Evolutionary conservation across 2,113 vertebrate genomes (phyloP).

Genomic region (Pelmatolapia mariae): DNA sequence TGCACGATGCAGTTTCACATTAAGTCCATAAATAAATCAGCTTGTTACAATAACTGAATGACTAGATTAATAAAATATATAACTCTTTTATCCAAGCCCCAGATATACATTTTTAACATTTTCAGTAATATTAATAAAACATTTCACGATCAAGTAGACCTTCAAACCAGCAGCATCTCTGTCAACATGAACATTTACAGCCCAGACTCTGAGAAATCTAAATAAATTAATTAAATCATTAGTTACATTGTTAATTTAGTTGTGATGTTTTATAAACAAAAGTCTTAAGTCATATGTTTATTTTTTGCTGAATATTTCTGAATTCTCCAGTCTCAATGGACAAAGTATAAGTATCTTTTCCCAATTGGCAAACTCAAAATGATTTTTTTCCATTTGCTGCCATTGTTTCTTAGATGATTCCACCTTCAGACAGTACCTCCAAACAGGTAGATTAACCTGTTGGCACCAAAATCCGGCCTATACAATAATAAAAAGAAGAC

Average conservation of each 20-base stretch:
- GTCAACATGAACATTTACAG: background rate
- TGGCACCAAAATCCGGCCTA: background rate
- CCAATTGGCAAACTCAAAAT: background rate
- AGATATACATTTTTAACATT: background rate
- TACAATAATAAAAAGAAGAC: background rate
- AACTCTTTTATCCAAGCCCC: rapidly evolving
- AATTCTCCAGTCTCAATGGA: background rate
- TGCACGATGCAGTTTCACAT: background rate
- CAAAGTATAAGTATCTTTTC: background rate
- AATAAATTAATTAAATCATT: rapidly evolving
- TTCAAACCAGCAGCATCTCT: background rate
- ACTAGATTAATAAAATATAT: background rate
- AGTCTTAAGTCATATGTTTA: background rate
- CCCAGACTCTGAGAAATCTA: background rate
- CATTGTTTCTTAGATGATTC: background rate
- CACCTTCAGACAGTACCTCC: background rate
- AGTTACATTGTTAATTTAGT: background rate
- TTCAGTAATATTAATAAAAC: background rate
- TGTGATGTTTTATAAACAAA: background rate
- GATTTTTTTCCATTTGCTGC: background rate
- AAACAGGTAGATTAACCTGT: background rate
- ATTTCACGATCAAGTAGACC: background rate
- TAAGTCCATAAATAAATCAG: background rate
- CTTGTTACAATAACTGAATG: background rate
- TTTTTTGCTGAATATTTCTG: background rate